A percentile compares a stretch with the other conserved stretches of the same genome.
phyloP scores from a whole-genome alignment of 2,113 vertebrate genomes.

The Caranx ignobilis region DNA sequence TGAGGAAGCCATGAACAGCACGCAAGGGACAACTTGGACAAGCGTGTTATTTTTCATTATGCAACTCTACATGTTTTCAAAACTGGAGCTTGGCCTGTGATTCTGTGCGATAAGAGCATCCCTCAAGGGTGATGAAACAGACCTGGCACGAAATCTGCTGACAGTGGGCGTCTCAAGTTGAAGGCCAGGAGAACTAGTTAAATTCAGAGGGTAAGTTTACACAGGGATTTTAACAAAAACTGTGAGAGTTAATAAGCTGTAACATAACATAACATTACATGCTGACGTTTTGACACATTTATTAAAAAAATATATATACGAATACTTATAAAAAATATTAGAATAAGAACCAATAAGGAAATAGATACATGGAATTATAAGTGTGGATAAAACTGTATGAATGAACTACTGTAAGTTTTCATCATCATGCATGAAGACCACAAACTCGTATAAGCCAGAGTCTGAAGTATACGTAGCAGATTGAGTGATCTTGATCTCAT shows the following conservation, averaged over 20 bases:
- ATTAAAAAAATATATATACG: neutral
- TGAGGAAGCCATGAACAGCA: neutral
- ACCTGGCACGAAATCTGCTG: conserved; percentile 8
- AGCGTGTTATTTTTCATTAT: neutral
- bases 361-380: too few species aligned
- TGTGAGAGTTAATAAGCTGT: neutral
- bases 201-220: conserved; percentile 9
- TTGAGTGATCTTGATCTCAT: too few species aligned
- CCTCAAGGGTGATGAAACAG: conserved; percentile 14
- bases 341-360: neutral
- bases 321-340: neutral
- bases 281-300: neutral
- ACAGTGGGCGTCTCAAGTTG: neutral
- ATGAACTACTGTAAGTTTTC: neutral
- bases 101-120: conserved; percentile 11
- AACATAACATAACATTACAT: neutral
- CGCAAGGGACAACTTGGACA: neutral
- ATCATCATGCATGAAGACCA: neutral
- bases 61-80: neutral
- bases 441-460: neutral
- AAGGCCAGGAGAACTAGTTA: neutral
- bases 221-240: neutral
- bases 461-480: too few species aligned
- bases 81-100: conserved; percentile 10
- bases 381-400: neutral